Conservation (phyloP, 1,140 invertebrate genomes). For the Pseudomyrmex sp. region DNA sequence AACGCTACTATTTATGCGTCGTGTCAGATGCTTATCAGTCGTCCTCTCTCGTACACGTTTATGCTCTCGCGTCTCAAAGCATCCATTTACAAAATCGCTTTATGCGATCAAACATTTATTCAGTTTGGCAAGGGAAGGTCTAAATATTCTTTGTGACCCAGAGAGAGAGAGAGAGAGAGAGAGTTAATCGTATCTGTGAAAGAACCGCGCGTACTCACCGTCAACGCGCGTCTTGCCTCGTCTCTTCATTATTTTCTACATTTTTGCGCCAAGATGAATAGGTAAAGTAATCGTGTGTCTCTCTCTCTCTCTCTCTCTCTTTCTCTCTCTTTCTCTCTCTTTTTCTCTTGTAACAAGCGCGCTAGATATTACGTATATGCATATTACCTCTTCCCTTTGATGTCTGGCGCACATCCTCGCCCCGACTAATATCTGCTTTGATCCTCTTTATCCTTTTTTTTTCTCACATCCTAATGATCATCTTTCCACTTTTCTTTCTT, state of each 20-base stretch:
- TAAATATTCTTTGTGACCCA: constrained; percentile 36
- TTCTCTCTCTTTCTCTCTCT: constrained; percentile 7
- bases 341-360: constrained; percentile 1
- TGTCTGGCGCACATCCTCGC: constrained; percentile 4
- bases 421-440: constrained; percentile 34
- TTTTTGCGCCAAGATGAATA: constrained; percentile 38
- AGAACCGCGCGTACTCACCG: not conserved
- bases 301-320: constrained; percentile 4
- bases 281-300: constrained; percentile 33
- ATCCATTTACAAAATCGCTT: not conserved
- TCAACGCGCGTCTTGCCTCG: not conserved
- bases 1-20: no score
- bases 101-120: constrained; percentile 37
- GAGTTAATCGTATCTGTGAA: constrained; percentile 19
- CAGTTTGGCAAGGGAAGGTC: not conserved
- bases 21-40: no score
- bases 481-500: not conserved
- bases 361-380: constrained; percentile 37
- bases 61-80: constrained; percentile 4
- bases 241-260: constrained; percentile 43
- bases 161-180: not conserved
- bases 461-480: constrained; percentile 17
- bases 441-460: not conserved
- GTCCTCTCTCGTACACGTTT: not conserved
- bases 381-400: constrained; percentile 37